These are phyloP conservation scores for Brachionus paranguensis DNA, from an alignment of 1,140 invertebrate species.

Conservation along the genomic window DNA sequence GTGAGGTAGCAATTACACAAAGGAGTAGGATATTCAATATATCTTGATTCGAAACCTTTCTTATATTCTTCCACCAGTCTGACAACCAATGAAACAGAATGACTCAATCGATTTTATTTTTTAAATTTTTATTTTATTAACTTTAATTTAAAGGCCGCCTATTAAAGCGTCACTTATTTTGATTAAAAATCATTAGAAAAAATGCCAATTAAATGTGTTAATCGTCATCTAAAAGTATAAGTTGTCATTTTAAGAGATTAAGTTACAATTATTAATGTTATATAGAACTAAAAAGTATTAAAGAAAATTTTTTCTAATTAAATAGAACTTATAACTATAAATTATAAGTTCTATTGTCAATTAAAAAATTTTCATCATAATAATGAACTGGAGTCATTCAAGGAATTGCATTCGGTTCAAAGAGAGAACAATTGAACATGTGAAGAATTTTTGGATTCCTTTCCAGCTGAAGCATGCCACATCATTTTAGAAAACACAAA, in stretches of 20 bases:
- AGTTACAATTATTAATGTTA: neutral
- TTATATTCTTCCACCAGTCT: too few species aligned
- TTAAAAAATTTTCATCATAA: too few species aligned
- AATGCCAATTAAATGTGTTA: neutral
- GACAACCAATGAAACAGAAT: too few species aligned
- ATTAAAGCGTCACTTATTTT: neutral
- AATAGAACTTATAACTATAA: neutral
- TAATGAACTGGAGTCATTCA: neutral
- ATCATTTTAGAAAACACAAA: neutral
- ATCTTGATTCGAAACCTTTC: too few species aligned
- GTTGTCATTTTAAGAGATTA: neutral
- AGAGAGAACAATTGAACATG: neutral
- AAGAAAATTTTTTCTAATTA: neutral
- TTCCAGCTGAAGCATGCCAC: neutral
- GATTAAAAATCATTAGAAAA: neutral
- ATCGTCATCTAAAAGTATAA: too few species aligned
- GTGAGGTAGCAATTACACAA: too few species aligned
- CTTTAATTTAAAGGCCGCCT: neutral
- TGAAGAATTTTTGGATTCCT: neutral
- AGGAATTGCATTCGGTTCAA: neutral
- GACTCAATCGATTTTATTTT: too few species aligned
- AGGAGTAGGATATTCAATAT: too few species aligned
- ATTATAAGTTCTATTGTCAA: too few species aligned
- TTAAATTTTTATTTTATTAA: too few species aligned
- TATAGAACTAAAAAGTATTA: neutral